Evolutionary conservation across 2,888 invertebrate species (phyloP).

Genomic region (Erpobdella octoculata): DNA sequence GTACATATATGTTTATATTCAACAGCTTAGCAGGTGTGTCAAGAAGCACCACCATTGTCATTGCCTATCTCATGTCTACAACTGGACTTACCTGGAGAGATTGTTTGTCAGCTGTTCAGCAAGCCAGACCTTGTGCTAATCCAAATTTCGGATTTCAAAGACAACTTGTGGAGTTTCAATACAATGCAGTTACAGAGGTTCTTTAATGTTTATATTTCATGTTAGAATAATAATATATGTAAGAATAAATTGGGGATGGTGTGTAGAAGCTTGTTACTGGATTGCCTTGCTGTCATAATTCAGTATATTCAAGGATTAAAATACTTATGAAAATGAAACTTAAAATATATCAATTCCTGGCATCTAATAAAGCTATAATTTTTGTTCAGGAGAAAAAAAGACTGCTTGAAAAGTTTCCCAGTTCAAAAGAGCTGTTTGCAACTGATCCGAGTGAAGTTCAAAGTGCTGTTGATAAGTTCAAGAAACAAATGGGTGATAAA

Average conservation of each 20-base stretch:
- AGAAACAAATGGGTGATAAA: conserved; percentile 7
- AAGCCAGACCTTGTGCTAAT: conserved; percentile 83
- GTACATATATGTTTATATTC: too few relatives aligned
- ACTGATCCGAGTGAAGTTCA: background rate
- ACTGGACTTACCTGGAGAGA: conserved; percentile 84
- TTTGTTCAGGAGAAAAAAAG: conserved; percentile 11
- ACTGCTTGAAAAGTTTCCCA: conserved; percentile 11
- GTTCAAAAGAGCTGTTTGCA: background rate
- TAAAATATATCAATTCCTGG: too few relatives aligned
- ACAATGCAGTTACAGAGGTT: conserved; percentile 43
- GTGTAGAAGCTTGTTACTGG: too few relatives aligned
- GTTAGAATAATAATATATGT: background rate
- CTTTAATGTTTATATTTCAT: background rate
- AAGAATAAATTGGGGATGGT: too few relatives aligned
- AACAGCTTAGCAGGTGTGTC: conserved; percentile 88
- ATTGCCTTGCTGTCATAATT: too few relatives aligned
- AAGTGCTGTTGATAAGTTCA: background rate
- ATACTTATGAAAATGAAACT: too few relatives aligned
- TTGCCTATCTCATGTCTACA: conserved; percentile 91
- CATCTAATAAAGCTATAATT: background rate
- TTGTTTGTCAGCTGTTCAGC: conserved; percentile 81
- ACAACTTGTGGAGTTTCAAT: conserved; percentile 72
- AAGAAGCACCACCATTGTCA: conserved; percentile 86
- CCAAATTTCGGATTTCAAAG: conserved; percentile 91
- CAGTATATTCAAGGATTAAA: too few relatives aligned